Base-by-base conservation (phyloP, 2,888 invertebrate genomes). In the Dryobota labecula region DNA sequence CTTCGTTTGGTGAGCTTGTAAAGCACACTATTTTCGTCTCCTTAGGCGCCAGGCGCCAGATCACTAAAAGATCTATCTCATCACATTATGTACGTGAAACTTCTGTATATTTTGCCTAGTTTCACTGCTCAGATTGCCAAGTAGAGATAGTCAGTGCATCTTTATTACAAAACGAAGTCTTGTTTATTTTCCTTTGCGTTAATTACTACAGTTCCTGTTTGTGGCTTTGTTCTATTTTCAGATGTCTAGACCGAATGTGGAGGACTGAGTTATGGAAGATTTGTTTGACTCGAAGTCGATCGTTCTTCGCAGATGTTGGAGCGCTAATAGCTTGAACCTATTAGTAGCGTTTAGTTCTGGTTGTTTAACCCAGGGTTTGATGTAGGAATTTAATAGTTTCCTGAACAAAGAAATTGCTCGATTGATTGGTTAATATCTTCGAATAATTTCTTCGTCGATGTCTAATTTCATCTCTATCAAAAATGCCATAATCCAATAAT, bases 191-290 rank as follows among this genome's bases (percentile, higher is more conserved):
- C 73, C 66, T 78, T 86, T 64, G 68, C 47, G 66, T 75, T 82
- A 85, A 86, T 84, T 86, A 82, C 72, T 73, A 68, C 70, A 73
- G 84, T 80, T 83, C 82, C 80, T 80, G 80, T 80, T 69, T 72
- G 54, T 54, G 61, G 64, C 71, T 76, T 80, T 80, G 81, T 79
- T 79, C 83, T 82, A 75, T 74, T 83, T 83, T 64, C 41, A 73
- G 47, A 63, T 64, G 80, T 82, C 80, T 80, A 80, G 80, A 80
- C 78, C 61, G 43, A 71, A 73, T 69, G 73, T 65, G 24, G 56
- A 36, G 47, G 43, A 51, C 68, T 82, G 67, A 24, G 51, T 65
- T 62, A 36, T 73, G 53, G 41, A 38, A 49, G 51, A 76, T 81
- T 79, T 70, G 73, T 64, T 82, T 64, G 53, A 60, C 33, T 81